Evolutionary conservation across 2,888 invertebrate genomes (phyloP), one percentile per base, ranked within the genome.

Genomic region (Ormyrus nitidulus): DNA sequence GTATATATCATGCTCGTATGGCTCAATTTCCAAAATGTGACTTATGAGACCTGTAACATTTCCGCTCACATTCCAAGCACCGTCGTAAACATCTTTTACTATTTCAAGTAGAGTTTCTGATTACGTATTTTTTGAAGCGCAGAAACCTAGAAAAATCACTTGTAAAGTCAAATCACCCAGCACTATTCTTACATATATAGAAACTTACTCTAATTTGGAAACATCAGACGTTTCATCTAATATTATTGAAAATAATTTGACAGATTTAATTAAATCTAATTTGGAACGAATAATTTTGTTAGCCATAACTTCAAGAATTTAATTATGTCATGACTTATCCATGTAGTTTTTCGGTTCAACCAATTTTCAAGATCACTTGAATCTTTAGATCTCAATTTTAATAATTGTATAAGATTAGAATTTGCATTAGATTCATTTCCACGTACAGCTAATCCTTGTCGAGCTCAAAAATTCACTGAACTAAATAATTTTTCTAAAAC

Each of bases 61-160:
- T 34, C 82, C 82, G 49, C 76, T 77, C 62, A 83, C 74, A 69
- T 83, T 83, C 10, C 79, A 44, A 46, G 82, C 81, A 10, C 83
- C 83, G 69, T 80, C 82, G 62, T 69, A 83, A 58, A 74, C 61
- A 59, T 77, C 74, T 69, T 73, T 48, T n/a, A 58, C 58, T 58
- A 11, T 58, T 58, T 56, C 11, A 56, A 56, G 11, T n/a, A 56
- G 56, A 8, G 2, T 56, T 2, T 56, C n/a, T 56, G 10, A 56
- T n/a, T 56, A 2, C 6, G 2, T n/a, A 56, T 56, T 56, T 56
- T n/a, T 56, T 13, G 56, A 10, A 11, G 56, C n/a, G 56, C 3
- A n/a, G n/a, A 56, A n/a, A 11, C 56, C n/a, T 11, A 56, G 56
- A 2, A 56, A 56, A 56, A 13, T 13, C n/a, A 1, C 56, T 56